Conservation (phyloP, 2,113 vertebrate species). For the Paraplagusia blochii region DNA sequence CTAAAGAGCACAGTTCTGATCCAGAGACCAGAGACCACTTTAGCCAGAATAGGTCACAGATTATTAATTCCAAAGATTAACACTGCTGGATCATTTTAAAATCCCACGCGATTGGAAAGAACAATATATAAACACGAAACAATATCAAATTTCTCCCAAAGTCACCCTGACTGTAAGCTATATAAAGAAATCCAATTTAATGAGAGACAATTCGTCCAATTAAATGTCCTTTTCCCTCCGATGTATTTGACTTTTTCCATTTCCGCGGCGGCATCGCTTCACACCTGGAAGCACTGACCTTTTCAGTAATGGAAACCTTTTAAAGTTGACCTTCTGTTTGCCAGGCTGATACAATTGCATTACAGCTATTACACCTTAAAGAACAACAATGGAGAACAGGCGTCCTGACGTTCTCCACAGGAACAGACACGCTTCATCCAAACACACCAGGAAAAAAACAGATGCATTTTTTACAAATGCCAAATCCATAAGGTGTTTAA, state of each 20-base stretch:
- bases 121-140: no score
- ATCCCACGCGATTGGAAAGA: no score
- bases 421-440: not conserved
- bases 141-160: no score
- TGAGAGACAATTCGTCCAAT: conserved; percentile 20
- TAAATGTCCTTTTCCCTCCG: conserved; percentile 13
- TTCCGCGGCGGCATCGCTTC: conserved; percentile 13
- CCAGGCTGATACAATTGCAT: conserved; percentile 41
- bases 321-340: conserved; percentile 64
- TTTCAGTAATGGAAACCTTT: conserved; percentile 70
- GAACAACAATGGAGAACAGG: conserved; percentile 35
- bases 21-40: no score
- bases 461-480: conserved; percentile 2
- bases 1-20: no score
- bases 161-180: not conserved
- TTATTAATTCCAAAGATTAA: no score
- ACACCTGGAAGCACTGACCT: conserved; percentile 66
- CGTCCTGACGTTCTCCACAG: conserved; percentile 22
- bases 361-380: conserved; percentile 40
- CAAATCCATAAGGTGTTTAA: conserved; percentile 12
- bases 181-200: not conserved
- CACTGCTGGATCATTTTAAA: no score
- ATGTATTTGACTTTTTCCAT: conserved; percentile 20
- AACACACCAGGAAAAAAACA: not conserved
- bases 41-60: no score